A percentile compares a stretch with the other conserved stretches of the same genome.
Conservation (phyloP, 2,113 vertebrate genomes). For the Meleagris gallopavo region DNA sequence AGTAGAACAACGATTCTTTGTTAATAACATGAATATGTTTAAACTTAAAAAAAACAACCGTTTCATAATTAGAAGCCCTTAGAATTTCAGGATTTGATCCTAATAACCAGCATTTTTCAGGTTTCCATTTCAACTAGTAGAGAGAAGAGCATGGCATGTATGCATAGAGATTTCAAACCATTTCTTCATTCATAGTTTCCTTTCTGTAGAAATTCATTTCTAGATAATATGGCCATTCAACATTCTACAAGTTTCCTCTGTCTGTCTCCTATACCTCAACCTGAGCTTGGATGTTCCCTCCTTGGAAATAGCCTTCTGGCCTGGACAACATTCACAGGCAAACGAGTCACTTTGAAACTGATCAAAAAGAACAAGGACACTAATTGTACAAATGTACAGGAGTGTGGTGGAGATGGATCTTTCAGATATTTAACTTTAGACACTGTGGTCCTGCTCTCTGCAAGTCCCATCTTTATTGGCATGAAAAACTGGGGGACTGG, state of each 20-base stretch:
- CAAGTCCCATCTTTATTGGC: background rate
- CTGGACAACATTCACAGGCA: too few species aligned
- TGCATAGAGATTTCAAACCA: background rate
- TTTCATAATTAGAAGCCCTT: background rate
- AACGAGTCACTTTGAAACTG: too few species aligned
- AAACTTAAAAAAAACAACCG: background rate
- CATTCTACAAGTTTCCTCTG: too few species aligned
- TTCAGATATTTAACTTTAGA: background rate
- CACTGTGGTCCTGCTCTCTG: background rate
- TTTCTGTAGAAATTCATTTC: background rate
- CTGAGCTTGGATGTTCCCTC: too few species aligned
- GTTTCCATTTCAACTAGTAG: background rate
- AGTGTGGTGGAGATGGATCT: too few species aligned
- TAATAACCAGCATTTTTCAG: background rate
- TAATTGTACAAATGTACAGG: too few species aligned
- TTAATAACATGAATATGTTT: background rate
- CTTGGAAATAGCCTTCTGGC: too few species aligned
- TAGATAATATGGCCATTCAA: background rate
- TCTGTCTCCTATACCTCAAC: too few species aligned
- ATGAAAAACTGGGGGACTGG: rapidly evolving
- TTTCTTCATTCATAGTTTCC: background rate
- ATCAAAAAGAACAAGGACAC: too few species aligned
- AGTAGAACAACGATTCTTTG: background rate
- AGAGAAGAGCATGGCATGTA: rapidly evolving
- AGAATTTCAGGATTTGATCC: background rate